Evolutionary conservation across 2,113 vertebrate genomes (phyloP), one percentile per base, ranked within the genome.

Genomic region (Microcebus jonahi): DNA sequence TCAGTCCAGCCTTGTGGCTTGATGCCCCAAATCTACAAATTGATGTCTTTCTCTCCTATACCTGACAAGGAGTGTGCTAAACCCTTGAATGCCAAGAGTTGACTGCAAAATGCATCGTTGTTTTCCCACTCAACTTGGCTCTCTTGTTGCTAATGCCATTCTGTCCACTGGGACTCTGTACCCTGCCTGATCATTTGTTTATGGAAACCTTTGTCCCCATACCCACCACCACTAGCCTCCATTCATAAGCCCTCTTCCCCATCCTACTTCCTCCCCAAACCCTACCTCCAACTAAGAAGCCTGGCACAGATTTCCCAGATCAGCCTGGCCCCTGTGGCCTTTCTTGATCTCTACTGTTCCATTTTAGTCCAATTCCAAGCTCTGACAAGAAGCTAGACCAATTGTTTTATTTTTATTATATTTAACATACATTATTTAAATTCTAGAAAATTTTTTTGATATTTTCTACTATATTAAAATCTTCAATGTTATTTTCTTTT

Each of bases 381-480:
- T 45, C 61, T 88, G 48, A 83, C 12, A 79, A 79, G 75, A 77
- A 76, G 21, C 61, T 67, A 61, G 45, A n/a, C 23, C 29, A 83
- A 45, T 11, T 36, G 10, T 88, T 93, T 87, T 63, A 29, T 53
- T 75, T 92, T 94, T 85, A 50, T 86, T 86, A 65, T 50, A 82
- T 53, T 53, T 71, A 34, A 86, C 67, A 86, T 82, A 81, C 63
- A 88, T 73, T 90, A 63, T 57, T 91, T 83, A 73, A 73, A 50
- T 63, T 90, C 21, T 31, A 17, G 39, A 4, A 91, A 86, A 81
- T 9, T 17, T 45, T 45, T 76, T 45, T 31, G 25, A 36, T 70
- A 55, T 89, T 80, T 70, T 59, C 42, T 85, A 70, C 14, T 39
- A 25, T 34, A 25, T 42, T 65, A 82, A 68, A 55, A 10, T 53